Evolutionary conservation across 1,140 invertebrate species (phyloP).

Genomic region (Neelides sp.): DNA sequence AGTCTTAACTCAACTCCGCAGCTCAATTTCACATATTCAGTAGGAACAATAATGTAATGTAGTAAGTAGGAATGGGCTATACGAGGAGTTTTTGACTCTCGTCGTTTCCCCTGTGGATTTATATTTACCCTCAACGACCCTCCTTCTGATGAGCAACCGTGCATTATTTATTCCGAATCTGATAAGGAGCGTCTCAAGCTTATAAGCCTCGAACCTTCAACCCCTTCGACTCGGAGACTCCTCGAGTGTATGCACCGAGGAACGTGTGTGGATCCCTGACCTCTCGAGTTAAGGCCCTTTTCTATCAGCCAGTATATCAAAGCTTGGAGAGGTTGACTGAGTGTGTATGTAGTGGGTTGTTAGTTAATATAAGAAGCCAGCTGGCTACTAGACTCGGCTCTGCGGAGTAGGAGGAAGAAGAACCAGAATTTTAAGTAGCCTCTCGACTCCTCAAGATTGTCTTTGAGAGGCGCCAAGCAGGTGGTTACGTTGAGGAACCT

Average conservation of each 20-base stretch:
- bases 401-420: constrained; percentile 1
- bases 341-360: constrained; percentile 4
- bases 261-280: constrained; percentile 12
- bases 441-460: not conserved
- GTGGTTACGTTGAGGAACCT: constrained; percentile 9
- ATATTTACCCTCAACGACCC: too few relatives aligned
- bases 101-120: too few relatives aligned
- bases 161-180: constrained; percentile 18
- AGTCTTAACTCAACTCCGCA: too few relatives aligned
- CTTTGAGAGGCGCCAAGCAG: constrained; percentile 12
- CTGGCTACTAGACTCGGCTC: constrained; percentile 9
- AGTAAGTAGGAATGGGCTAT: too few relatives aligned
- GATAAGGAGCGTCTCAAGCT: constrained; percentile 11
- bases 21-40: too few relatives aligned
- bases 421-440: constrained; percentile 13
- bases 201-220: too few relatives aligned
- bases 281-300: constrained; percentile 16
- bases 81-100: too few relatives aligned
- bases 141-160: not conserved
- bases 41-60: too few relatives aligned
- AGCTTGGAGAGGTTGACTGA: constrained; percentile 1
- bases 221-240: too few relatives aligned
- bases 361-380: constrained; percentile 7
- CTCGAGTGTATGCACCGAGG: not conserved
- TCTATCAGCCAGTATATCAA: too few relatives aligned